Conservation (phyloP, 1,140 invertebrate genomes). For the Parapsyche elsis region DNA sequence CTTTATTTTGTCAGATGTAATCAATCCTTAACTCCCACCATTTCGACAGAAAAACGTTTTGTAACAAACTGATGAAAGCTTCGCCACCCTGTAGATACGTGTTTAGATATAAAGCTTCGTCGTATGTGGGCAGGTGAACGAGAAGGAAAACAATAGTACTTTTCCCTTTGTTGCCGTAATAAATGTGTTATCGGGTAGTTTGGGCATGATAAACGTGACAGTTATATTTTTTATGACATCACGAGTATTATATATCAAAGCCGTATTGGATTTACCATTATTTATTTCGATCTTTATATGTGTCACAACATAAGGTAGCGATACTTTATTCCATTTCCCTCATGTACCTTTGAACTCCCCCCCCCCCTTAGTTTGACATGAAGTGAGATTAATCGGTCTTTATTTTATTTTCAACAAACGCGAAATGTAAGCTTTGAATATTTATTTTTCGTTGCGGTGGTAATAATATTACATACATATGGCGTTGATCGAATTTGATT, state of each 20-base stretch:
- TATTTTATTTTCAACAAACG: neutral
- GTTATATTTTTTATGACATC: conserved; percentile 26
- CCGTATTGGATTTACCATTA: neutral
- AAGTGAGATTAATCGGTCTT: neutral
- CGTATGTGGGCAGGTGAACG: neutral
- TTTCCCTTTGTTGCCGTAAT: conserved; percentile 20
- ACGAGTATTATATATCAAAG: neutral
- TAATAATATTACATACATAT: too few relatives aligned
- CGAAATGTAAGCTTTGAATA: neutral
- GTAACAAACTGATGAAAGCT: too few relatives aligned
- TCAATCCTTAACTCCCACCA: too few relatives aligned
- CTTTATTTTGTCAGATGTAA: too few relatives aligned
- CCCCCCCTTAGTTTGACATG: too few relatives aligned
- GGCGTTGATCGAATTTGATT: neutral
- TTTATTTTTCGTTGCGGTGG: neutral
- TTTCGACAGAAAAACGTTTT: too few relatives aligned
- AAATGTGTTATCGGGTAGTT: conserved; percentile 28
- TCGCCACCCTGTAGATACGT: too few relatives aligned
- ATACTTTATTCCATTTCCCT: neutral
- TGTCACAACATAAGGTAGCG: neutral
- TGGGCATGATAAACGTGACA: conserved; percentile 10
- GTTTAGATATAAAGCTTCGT: too few relatives aligned
- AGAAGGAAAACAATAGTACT: conserved; percentile 2
- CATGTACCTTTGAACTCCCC: too few relatives aligned
- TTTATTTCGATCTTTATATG: conserved; percentile 16